These are phyloP conservation scores for Charanyca ferruginea DNA, from an alignment of 2,888 invertebrate species.

Conservation along the genomic window DNA sequence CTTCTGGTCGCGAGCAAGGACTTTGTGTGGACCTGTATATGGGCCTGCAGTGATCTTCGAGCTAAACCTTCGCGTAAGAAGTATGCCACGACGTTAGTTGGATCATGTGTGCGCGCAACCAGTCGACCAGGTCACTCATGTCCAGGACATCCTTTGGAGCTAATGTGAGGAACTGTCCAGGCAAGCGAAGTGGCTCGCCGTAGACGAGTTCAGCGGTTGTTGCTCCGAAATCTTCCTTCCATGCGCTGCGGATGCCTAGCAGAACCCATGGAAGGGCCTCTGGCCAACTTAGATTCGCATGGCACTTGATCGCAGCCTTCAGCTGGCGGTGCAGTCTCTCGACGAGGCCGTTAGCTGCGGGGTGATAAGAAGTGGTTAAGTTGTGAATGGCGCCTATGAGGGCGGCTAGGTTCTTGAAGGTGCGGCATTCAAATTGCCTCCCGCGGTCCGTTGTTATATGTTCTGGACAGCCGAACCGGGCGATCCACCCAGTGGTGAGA, in stretches of 20 bases:
- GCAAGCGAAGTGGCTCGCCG: too few relatives aligned
- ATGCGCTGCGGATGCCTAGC: constrained; percentile 57
- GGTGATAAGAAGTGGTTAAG: too few relatives aligned
- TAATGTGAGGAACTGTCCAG: constrained; percentile 68
- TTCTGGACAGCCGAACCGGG: constrained; percentile 78
- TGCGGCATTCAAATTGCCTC: too few relatives aligned
- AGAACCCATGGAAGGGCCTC: too few relatives aligned
- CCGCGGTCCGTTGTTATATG: too few relatives aligned
- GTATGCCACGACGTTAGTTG: constrained; percentile 59
- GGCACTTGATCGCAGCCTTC: too few relatives aligned
- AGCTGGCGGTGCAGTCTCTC: too few relatives aligned
- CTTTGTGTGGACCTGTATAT: constrained; percentile 31
- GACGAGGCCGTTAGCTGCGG: too few relatives aligned
- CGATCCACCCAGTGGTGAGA: constrained; percentile 71
- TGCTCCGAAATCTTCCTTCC: constrained; percentile 73
- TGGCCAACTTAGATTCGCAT: too few relatives aligned
- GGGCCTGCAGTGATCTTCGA: constrained; percentile 36
- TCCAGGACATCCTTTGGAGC: too few relatives aligned
- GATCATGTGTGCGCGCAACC: constrained; percentile 35
- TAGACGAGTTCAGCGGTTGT: constrained; percentile 62
- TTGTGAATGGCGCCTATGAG: too few relatives aligned
- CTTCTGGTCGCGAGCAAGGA: constrained; percentile 9
- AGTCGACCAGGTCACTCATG: constrained; percentile 24
- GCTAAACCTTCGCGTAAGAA: constrained; percentile 56
- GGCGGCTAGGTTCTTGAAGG: too few relatives aligned